Evolutionary conservation across 2,113 vertebrate genomes (phyloP), one percentile per base, ranked within the genome.

Genomic region (Alectura lathami): DNA sequence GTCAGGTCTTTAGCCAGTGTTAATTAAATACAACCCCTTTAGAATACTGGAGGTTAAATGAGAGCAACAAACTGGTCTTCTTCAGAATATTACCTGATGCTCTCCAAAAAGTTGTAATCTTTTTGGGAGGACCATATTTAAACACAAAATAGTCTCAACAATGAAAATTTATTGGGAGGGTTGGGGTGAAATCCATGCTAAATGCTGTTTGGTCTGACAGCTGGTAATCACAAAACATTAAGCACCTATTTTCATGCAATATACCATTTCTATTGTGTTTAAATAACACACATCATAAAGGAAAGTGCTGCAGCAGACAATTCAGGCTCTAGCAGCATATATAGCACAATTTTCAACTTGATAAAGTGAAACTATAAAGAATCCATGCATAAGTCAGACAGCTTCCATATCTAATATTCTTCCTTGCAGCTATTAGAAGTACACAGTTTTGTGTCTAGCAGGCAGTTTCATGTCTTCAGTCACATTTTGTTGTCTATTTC

Each of bases 11-110:
- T 98, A 98, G 97, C 98, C 98, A 98, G 95, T 97, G 97, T 97
- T 99, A 99, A 99, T 99, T 99, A 99, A 99, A 99, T 98, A 98
- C 93, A 98, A 98, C 98, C 98, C 98, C 98, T 97, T 97, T 94
- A 98, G 98, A 98, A 98, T 96, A 97, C 30, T 86, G 96, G 96
- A 98, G 98, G 98, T 98, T 98, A 98, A 99, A 98, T 78, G 88
- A 97, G 93, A 98, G 97, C 97, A 97, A 87, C 79, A 94, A 42
- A 91, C 67, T 8, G 7, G 60, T 96, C 66, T 18, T 97, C 94
- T 91, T 92, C 81, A 95, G 93, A 92, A 93, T 88, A 97, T 87
- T 96, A 94, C 93, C 62, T 92, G 64, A 76, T 64, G 60, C 17
- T 86, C 72, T 92, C 95, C 88, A 94, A 96, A 97, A 91, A 90